Conservation (phyloP, 2,888 invertebrate species). For the Himalopsyche japonica region DNA sequence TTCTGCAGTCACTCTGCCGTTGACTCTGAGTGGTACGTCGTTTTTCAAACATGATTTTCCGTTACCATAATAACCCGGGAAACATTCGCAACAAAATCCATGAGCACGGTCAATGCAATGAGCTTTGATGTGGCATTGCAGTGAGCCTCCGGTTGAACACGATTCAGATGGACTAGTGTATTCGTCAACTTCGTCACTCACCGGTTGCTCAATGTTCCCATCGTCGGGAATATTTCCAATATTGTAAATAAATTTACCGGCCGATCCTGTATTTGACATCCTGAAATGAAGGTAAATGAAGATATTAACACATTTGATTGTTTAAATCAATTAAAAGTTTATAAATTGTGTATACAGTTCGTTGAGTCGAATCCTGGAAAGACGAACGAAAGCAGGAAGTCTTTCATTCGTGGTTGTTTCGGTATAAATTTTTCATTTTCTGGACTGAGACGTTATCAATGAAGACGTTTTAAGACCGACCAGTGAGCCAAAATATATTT, state of each 20-base stretch:
- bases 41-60: constrained; percentile 86
- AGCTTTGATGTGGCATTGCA: constrained; percentile 80
- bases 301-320: no score
- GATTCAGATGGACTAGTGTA: constrained; percentile 48
- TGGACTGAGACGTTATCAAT: no score
- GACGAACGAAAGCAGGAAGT: no score
- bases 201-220: constrained; percentile 68
- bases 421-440: no score
- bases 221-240: constrained; percentile 71
- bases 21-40: constrained; percentile 83
- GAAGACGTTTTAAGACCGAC: no score
- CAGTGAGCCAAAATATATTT: no score
- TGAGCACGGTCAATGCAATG: constrained; percentile 78
- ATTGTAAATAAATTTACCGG: constrained; percentile 86
- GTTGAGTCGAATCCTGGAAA: no score
- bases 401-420: no score
- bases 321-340: no score
- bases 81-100: constrained; percentile 91
- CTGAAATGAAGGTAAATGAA: constrained; percentile 55
- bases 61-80: constrained; percentile 86
- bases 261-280: constrained; percentile 81
- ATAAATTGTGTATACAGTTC: no score
- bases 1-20: constrained; percentile 83
- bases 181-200: constrained; percentile 53
- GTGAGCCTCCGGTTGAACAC: constrained; percentile 68